These are phyloP conservation scores for Papilio elwesi DNA, from an alignment of 2,888 invertebrate species.

Conservation along the genomic window DNA sequence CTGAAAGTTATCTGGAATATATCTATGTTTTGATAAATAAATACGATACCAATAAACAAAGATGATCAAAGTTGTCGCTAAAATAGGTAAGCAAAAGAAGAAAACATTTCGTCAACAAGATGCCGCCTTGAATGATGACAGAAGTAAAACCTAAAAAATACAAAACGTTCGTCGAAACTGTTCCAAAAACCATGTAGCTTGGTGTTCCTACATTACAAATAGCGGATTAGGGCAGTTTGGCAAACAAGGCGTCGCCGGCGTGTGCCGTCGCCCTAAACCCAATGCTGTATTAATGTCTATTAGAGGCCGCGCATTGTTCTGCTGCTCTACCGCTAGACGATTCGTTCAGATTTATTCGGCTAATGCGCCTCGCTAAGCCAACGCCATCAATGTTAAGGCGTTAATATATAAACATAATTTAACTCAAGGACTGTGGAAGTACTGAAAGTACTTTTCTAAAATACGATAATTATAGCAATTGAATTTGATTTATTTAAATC, in stretches of 20 bases:
- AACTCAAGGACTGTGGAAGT: slow-evolving; percentile 45
- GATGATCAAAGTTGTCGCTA: no score
- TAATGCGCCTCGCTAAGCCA: slow-evolving; percentile 71
- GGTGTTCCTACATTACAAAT: slow-evolving; percentile 71
- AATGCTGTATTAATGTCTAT: slow-evolving; percentile 83
- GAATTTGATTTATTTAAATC: no score
- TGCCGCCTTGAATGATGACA: no score
- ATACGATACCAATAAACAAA: no score
- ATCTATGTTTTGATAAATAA: no score
- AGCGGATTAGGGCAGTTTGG: slow-evolving; percentile 84
- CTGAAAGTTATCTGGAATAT: no score
- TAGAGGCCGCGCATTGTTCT: slow-evolving; percentile 73
- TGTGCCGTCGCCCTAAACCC: slow-evolving; percentile 75
- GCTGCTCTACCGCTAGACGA: slow-evolving; percentile 63
- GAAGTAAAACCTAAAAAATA: no score
- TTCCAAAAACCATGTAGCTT: slow-evolving; percentile 39
- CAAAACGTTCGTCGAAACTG: no score
- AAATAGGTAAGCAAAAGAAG: no score
- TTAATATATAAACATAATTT: slow-evolving; percentile 58
- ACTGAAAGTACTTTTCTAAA: not conserved
- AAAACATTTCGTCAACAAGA: no score
- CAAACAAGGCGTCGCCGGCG: slow-evolving; percentile 82
- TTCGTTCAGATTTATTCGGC: slow-evolving; percentile 74
- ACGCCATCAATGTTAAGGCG: slow-evolving; percentile 60
- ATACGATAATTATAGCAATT: not conserved